Base-by-base conservation (phyloP, 2,888 invertebrate genomes). In the Temnothorax rugatulus region DNA sequence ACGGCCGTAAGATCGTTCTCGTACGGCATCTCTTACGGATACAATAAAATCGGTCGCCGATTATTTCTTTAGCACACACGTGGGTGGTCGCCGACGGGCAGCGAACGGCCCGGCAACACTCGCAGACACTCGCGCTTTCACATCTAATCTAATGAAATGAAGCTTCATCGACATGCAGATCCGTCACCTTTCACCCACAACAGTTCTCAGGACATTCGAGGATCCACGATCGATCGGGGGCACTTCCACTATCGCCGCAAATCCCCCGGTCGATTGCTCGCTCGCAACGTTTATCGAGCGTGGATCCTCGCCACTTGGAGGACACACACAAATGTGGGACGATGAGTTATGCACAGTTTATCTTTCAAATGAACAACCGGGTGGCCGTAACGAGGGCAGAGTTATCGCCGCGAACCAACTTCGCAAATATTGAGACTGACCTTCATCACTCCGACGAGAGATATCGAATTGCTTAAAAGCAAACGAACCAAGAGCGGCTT, bases 161-260 rank as follows among this genome's bases (percentile, higher is more conserved):
- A 69, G 47, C 52, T 69, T 47, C 44, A 47, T 79, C 44, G 74
- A 71, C 82, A 82, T 79, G 87, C 82, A 82, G 59, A 68, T 89
- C 85, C 83, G 77, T 84, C 87, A 89, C 87, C 87, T 84, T 61
- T 81, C 85, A 84, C 81, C 87, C 81, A 75, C 76, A 63, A 89
- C 54, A 83, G 83, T 79, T 77, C 81, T 87, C 84, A 69, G 52
- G 54, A 76, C 59, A 73, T 59, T 73, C 47, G 76, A 76, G 82
- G 79, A 82, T 84, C 76, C 76, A 64, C 13, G 66, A 63, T 86
- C 64, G 77, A 88, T 86, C 29, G 29, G 50, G 52, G 50, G 59
- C 69, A 52, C 21, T 73, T 82, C 68, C 82, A 69, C 73, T 54
- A 47, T 54, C 54, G 9, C 18, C 41, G 69, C 57, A 21, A 75